phyloP scores from a whole-genome alignment of 2,888 invertebrate species.

The Scaptodrosophila latifasciaeformis region DNA sequence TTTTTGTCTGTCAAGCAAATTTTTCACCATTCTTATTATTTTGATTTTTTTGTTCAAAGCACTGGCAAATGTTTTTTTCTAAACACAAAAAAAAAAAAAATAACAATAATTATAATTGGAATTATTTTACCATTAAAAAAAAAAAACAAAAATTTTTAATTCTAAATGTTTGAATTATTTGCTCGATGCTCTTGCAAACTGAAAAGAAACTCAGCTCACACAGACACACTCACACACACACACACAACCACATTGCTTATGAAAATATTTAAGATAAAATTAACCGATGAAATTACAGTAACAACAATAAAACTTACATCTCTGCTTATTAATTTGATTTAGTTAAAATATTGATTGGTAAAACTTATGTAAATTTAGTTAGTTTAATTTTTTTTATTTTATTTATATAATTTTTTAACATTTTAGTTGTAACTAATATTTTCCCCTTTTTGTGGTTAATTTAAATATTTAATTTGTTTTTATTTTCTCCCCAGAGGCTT shows the following conservation, averaged over 20 bases:
- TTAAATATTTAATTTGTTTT: neutral
- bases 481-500: neutral
- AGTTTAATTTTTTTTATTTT: neutral
- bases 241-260: too few relatives aligned
- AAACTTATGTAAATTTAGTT: conserved; percentile 23
- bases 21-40: too few relatives aligned
- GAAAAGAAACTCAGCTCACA: too few relatives aligned
- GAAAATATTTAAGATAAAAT: too few relatives aligned
- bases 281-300: neutral
- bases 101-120: conserved; percentile 24
- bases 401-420: neutral
- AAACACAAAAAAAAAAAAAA: too few relatives aligned
- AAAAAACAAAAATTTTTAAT: neutral
- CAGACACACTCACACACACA: too few relatives aligned
- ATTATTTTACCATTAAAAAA: conserved; percentile 27
- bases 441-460: neutral
- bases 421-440: conserved; percentile 53
- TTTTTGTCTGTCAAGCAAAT: too few relatives aligned
- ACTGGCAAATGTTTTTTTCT: conserved; percentile 42
- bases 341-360: conserved; percentile 42
- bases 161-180: neutral
- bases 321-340: conserved; percentile 1
- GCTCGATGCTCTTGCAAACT: too few relatives aligned
- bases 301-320: neutral
- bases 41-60: conserved; percentile 8